These are phyloP conservation scores for Himalopsyche japonica DNA, from an alignment of 2,888 invertebrate genomes.

Conservation along the genomic window DNA sequence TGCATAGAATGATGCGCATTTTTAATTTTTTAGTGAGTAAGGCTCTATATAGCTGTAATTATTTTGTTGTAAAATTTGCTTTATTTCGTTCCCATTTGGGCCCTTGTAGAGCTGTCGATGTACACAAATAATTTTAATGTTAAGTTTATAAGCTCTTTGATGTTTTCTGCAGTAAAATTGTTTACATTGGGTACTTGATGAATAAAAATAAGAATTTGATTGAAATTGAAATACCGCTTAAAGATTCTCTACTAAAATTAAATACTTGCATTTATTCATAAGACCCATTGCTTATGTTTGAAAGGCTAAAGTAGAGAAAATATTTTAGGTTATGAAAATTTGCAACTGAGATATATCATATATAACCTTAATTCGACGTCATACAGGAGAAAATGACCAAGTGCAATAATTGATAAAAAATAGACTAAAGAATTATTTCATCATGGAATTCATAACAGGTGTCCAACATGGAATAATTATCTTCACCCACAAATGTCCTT, in stretches of 20 bases:
- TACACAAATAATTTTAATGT: conserved; percentile 28
- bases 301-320: not conserved
- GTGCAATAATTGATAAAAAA: too few species aligned
- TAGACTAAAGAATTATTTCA: too few species aligned
- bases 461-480: too few species aligned
- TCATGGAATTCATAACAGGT: too few species aligned
- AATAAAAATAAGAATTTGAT: not conserved
- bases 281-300: not conserved
- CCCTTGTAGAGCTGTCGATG: conserved; percentile 26
- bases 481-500: too few species aligned
- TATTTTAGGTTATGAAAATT: not conserved
- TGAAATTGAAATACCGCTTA: not conserved
- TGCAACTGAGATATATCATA: too few species aligned
- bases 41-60: conserved; percentile 12
- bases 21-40: conserved; percentile 17
- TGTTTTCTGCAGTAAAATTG: conserved; percentile 9
- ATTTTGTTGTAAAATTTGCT: conserved; percentile 15
- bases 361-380: too few species aligned
- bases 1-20: conserved; percentile 11
- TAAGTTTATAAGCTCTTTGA: conserved; percentile 31
- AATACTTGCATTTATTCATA: too few species aligned
- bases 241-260: too few species aligned
- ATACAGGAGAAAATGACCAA: too few species aligned
- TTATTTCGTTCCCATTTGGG: conserved; percentile 18
- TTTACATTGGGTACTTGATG: conserved; percentile 4